Conservation (phyloP, 2,797 vertebrate genomes). For the Acomys russatus region DNA sequence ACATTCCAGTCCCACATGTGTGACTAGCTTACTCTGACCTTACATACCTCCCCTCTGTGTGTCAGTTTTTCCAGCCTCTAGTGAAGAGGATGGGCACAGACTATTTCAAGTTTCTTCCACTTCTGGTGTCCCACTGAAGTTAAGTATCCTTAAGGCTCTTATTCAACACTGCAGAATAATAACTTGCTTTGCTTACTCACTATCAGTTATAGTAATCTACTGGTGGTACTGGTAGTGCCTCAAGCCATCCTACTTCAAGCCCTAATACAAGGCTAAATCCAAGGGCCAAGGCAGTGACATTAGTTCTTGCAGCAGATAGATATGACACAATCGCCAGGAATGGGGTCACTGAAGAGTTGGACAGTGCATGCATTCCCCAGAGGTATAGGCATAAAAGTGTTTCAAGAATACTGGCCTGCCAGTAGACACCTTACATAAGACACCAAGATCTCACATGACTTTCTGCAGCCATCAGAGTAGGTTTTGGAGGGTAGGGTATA, state of each 20-base stretch:
- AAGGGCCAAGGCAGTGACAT: background rate
- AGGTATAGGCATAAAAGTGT: background rate
- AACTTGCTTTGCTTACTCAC: background rate
- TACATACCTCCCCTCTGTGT: background rate
- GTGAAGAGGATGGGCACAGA: background rate
- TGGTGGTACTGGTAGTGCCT: background rate
- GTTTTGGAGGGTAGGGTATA: background rate
- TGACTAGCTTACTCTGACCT: background rate
- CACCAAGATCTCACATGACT: background rate
- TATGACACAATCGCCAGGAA: background rate
- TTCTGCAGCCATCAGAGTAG: background rate
- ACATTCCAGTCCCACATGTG: background rate
- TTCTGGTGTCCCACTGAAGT: background rate
- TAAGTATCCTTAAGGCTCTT: background rate
- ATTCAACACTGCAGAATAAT: background rate
- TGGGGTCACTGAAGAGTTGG: background rate
- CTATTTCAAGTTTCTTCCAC: background rate
- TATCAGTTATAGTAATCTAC: background rate
- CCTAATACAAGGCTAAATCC: background rate
- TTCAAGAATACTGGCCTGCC: background rate
- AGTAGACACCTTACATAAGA: background rate
- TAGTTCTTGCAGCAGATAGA: conserved; percentile 8
- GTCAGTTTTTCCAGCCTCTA: background rate
- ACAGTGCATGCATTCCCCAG: background rate
- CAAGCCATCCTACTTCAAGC: background rate